Evolutionary conservation across 2,888 invertebrate genomes (phyloP).

Genomic region (Hypolimnas misippus): DNA sequence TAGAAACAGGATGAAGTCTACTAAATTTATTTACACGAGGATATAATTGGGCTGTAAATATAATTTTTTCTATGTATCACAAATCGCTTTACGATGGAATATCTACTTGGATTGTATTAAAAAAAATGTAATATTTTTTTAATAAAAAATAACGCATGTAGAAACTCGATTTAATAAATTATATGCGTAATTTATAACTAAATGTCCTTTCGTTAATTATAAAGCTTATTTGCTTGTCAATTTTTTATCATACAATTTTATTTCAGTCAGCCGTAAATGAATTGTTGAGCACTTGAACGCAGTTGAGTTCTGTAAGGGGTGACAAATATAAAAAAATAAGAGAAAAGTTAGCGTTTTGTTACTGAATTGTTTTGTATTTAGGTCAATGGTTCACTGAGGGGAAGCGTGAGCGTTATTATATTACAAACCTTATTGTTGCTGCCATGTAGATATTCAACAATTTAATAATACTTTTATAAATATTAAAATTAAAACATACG

Average conservation of each 20-base stretch:
- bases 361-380: slow-evolving; percentile 30
- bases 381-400: slow-evolving; percentile 34
- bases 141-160: no score
- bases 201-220: no score
- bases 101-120: no score
- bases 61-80: no score
- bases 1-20: no score
- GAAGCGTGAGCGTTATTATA: slow-evolving; percentile 35
- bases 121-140: no score
- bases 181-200: no score
- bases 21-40: no score
- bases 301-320: slow-evolving; percentile 3
- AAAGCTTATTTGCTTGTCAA: slow-evolving; percentile 1
- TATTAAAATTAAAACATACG: not conserved
- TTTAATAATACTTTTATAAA: slow-evolving; percentile 14
- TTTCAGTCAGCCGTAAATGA: not conserved
- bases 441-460: slow-evolving; percentile 12
- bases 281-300: slow-evolving; percentile 4
- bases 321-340: slow-evolving; percentile 11
- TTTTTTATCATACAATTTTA: not conserved
- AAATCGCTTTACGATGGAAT: no score
- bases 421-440: slow-evolving; percentile 12
- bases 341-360: slow-evolving; percentile 28
- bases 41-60: no score
- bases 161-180: no score